Evolutionary conservation across 1,140 invertebrate genomes (phyloP).

Genomic region (Caenorhabditis inopinata): DNA sequence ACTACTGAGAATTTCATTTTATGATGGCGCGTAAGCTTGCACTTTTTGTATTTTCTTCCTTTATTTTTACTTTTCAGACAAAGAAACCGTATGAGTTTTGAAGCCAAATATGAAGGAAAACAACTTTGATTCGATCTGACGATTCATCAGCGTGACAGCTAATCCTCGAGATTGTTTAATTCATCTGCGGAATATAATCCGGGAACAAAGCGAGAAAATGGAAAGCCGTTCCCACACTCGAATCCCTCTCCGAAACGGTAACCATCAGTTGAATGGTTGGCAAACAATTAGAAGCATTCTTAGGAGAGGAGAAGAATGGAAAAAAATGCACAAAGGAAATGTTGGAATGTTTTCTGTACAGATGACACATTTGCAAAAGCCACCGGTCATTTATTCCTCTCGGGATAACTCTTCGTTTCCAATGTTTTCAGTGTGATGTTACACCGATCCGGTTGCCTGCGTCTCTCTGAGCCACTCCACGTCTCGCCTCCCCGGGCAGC

Average conservation of each 20-base stretch:
- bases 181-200: slow-evolving; percentile 24
- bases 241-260: not conserved
- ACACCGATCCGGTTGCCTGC: not conserved
- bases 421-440: slow-evolving; percentile 32
- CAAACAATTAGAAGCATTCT: slow-evolving; percentile 12
- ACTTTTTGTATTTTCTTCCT: too few species aligned
- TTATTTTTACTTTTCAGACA: too few species aligned
- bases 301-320: not conserved
- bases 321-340: not conserved
- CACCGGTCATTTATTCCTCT: slow-evolving; percentile 20
- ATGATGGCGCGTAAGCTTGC: too few species aligned
- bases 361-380: not conserved
- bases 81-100: too few species aligned
- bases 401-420: not conserved
- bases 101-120: too few species aligned
- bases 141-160: too few species aligned
- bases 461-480: not conserved
- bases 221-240: not conserved
- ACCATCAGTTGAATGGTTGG: slow-evolving; percentile 1
- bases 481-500: not conserved
- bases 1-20: too few species aligned
- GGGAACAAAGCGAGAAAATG: not conserved
- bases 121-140: too few species aligned
- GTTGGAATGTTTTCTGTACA: not conserved
- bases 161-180: not conserved